Conservation (phyloP, 2,113 vertebrate genomes). For the Synchiropus splendidus region DNA sequence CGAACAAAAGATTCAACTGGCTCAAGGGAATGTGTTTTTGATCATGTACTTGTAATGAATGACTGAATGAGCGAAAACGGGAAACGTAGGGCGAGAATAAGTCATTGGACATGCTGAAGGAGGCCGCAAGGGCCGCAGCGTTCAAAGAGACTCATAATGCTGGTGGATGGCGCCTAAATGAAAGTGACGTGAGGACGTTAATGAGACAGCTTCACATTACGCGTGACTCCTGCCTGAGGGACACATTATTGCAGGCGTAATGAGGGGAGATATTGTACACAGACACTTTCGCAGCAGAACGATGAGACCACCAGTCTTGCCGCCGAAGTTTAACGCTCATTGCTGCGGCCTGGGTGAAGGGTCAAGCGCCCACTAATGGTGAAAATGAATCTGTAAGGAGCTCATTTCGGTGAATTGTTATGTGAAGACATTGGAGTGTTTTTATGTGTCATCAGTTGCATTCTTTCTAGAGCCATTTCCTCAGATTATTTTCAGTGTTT, state of each 20-base stretch:
- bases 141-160: conserved; percentile 44
- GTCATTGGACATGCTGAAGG: conserved; percentile 53
- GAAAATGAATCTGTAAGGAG: no score
- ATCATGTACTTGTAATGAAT: conserved; percentile 54
- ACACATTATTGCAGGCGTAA: conserved; percentile 48
- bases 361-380: no score
- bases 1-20: conserved; percentile 64
- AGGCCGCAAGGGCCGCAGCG: conserved; percentile 36
- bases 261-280: conserved; percentile 56
- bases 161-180: conserved; percentile 49
- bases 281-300: conserved; percentile 39
- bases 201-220: conserved; percentile 53
- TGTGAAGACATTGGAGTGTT: no score
- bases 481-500: no score
- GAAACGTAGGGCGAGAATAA: conserved; percentile 49
- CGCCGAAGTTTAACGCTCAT: conserved; percentile 28
- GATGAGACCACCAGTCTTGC: conserved; percentile 29
- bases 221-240: conserved; percentile 43
- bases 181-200: conserved; percentile 60
- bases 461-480: no score
- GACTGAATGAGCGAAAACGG: conserved; percentile 53
- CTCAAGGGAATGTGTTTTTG: conserved; percentile 62
- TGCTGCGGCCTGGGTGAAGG: conserved; percentile 7
- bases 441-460: no score
- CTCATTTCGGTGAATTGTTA: no score